Percentiles rank a stretch among this genome's conserved stretches.
These are phyloP conservation scores for Leucophenga maculata DNA, from an alignment of 2,888 invertebrate species.

Conservation along the genomic window DNA sequence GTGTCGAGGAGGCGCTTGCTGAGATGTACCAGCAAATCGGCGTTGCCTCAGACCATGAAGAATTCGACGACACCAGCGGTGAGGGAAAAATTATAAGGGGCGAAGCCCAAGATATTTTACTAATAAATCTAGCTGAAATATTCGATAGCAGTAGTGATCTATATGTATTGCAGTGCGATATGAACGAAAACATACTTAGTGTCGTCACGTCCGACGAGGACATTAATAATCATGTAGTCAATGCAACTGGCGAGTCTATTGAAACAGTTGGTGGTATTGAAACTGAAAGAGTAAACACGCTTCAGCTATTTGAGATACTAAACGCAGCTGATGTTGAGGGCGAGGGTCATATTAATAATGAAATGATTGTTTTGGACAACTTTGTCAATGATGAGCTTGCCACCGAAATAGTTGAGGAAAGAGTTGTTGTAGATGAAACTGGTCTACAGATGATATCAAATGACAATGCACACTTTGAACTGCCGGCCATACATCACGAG, in stretches of 20 bases:
- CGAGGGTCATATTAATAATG: conserved; percentile 11
- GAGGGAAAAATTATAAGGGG: conserved; percentile 31
- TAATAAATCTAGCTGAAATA: conserved; percentile 70
- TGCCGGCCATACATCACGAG: conserved; percentile 69
- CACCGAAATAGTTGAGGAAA: conserved; percentile 21
- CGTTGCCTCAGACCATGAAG: conserved; percentile 59
- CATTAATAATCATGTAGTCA: not conserved
- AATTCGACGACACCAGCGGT: conserved; percentile 43
- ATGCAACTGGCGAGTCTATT: not conserved
- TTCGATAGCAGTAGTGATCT: conserved; percentile 70
- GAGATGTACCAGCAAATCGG: conserved; percentile 69
- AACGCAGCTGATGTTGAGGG: conserved; percentile 41
- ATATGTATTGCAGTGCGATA: conserved; percentile 71
- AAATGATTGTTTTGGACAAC: not conserved
- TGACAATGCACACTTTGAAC: conserved; percentile 24
- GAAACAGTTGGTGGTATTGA: conserved; percentile 4
- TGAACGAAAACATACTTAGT: conserved; percentile 69
- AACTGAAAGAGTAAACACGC: conserved; percentile 43
- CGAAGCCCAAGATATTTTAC: conserved; percentile 61
- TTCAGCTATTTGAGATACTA: conserved; percentile 59
- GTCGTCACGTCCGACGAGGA: conserved; percentile 47
- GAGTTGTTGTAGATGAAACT: not conserved
- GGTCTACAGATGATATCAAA: not conserved
- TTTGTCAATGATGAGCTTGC: not conserved
- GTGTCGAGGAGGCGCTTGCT: conserved; percentile 67